These are phyloP conservation scores for Calyptommatus sinebrachiatus DNA, from an alignment of 2,113 vertebrate genomes.

Conservation along the genomic window DNA sequence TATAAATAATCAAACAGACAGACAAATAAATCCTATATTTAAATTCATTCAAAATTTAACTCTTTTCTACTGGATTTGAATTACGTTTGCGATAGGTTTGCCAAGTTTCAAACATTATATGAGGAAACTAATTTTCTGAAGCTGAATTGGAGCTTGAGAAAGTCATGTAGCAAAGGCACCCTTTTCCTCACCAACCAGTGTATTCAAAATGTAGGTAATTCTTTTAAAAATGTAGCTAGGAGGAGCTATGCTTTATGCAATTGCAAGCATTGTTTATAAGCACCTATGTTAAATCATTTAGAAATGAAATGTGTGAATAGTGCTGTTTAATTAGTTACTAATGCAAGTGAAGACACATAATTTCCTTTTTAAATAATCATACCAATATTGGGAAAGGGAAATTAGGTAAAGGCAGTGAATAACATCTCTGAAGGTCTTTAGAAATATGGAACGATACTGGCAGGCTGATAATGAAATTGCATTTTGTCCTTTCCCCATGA, in stretches of 20 bases:
- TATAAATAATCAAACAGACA: too few relatives aligned
- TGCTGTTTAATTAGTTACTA: slow-evolving; percentile 22
- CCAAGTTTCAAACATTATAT: background rate
- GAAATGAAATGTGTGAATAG: slow-evolving; percentile 29
- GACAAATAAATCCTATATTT: too few relatives aligned
- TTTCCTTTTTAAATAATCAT: slow-evolving; percentile 56
- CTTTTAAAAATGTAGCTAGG: background rate
- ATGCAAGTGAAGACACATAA: slow-evolving; percentile 1
- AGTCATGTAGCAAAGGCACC: background rate
- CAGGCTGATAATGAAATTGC: slow-evolving; percentile 53
- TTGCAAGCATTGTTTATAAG: background rate
- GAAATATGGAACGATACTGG: slow-evolving; percentile 51
- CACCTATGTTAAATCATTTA: background rate
- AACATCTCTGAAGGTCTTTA: slow-evolving; percentile 46
- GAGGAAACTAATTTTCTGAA: background rate
- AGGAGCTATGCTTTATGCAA: background rate
- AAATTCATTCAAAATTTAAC: too few relatives aligned
- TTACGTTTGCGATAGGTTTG: too few relatives aligned
- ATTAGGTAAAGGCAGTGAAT: background rate
- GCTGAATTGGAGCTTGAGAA: background rate
- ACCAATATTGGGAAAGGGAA: slow-evolving; percentile 60
- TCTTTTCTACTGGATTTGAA: background rate
- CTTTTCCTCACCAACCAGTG: too few relatives aligned
- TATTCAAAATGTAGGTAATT: too few relatives aligned
- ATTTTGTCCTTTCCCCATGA: slow-evolving; percentile 66